Evolutionary conservation across 2,797 vertebrate species (phyloP).

Genomic region (Streptopelia turtur): DNA sequence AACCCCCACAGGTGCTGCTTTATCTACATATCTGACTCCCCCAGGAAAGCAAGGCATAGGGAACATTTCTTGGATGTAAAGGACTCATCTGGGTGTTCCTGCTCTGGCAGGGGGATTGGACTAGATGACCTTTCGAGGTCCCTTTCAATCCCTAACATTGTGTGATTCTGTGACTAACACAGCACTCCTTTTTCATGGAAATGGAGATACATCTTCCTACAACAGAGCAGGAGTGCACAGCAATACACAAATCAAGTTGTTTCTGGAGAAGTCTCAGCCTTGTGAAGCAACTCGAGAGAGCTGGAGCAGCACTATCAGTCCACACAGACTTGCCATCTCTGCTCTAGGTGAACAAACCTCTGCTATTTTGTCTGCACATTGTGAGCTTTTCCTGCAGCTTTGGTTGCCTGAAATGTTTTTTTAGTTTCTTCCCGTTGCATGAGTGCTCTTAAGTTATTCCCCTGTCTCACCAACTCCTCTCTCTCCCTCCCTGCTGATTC

Average conservation of each 20-base stretch:
- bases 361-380: background rate
- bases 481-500: background rate
- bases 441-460: background rate
- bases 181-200: background rate
- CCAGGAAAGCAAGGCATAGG: background rate
- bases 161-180: background rate
- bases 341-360: background rate
- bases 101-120: too few relatives aligned
- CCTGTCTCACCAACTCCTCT: rapidly evolving
- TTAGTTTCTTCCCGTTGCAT: background rate
- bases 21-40: background rate
- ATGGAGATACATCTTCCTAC: background rate
- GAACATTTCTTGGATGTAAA: background rate
- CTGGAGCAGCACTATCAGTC: background rate
- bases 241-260: background rate
- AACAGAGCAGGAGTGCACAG: background rate
- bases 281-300: background rate
- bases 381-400: background rate
- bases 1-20: background rate
- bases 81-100: background rate
- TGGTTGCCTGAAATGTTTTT: background rate
- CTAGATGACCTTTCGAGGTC: too few relatives aligned
- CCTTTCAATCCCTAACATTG: too few relatives aligned
- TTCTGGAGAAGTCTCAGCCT: background rate
- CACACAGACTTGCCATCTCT: rapidly evolving